Evolutionary conservation across 1,140 invertebrate genomes (phyloP), one percentile per base, ranked within the genome.

Genomic region (Bombus pascuorum): DNA sequence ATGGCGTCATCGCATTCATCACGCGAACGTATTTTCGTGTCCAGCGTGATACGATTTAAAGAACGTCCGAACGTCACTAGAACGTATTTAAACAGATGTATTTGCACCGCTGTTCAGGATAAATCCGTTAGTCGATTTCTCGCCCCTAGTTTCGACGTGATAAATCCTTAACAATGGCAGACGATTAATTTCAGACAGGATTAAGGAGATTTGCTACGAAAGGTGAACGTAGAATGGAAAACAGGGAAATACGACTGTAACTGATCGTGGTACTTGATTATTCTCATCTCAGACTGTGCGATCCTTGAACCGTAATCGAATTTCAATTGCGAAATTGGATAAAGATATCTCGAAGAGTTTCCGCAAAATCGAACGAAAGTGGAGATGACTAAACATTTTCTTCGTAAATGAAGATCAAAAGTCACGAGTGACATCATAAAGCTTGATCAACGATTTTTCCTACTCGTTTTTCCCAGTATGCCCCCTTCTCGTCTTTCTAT

Each of bases 31-130:
- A 88, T 89, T 83, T 53, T 80, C n/a, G 72, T 32, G 44, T 57
- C 28, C 22, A 37, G 70, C 81, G 87, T 89, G 83, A 87, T 89
- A 86, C 39, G 44, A 75, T 83, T 86, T 72, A 86, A 89, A 89
- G 72, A 82, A 37, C 87, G 73, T 47, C 34, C 74, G 34, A 71
- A 89, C 88, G 88, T 89, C 87, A 89, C n/a, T 25, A 0, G 13
- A 3, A 34, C 28, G 25, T 59, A 32, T 81, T 81, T 70, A 86
- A 88, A 82, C 68, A 78, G 32, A 85, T 71, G 85, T 88, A 86
- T 89, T 82, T 86, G n/a, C 68, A 42, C 65, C 28, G 15, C 18
- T 68, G 44, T 80, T 39, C 28, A 74, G 59, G 42, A 25, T n/a
- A 25, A 70, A 84, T 84, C 83, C 47, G 79, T 88, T 83, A 42